phyloP scores from a whole-genome alignment of 2,113 vertebrate species.

The Alligator mississippiensis region DNA sequence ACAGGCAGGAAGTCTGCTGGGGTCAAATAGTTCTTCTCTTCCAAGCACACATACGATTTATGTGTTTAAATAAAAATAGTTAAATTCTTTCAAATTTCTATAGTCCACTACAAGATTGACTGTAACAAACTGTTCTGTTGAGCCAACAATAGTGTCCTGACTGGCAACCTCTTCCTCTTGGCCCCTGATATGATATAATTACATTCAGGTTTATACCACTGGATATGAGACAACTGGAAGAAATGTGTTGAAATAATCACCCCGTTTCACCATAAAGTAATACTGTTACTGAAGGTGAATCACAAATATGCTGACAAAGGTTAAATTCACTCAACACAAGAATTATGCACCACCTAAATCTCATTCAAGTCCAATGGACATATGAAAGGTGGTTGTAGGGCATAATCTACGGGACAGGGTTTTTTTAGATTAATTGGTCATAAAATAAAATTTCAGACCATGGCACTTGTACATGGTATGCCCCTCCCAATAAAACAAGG shows the following conservation, averaged over 20 bases:
- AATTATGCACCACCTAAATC: not conserved
- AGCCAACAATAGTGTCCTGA: not conserved
- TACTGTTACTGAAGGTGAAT: not conserved
- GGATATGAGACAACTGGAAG: not conserved
- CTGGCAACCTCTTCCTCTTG: not conserved
- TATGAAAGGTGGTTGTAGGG: not conserved
- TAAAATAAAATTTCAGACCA: conserved; percentile 10
- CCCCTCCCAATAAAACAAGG: not conserved
- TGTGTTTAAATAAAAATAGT: conserved; percentile 31
- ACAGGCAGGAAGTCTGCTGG: too few species aligned
- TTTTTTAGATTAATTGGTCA: not conserved
- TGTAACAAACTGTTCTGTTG: not conserved
- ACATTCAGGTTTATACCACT: conserved; percentile 1
- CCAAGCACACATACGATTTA: conserved; percentile 48
- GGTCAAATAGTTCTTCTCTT: not conserved
- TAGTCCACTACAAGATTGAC: not conserved
- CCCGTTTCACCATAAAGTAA: conserved; percentile 28
- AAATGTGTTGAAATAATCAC: conserved; percentile 50
- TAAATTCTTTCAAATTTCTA: conserved; percentile 47
- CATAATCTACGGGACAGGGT: not conserved
- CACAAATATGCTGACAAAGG: not conserved
- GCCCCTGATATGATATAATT: conserved; percentile 27
- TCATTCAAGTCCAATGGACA: not conserved
- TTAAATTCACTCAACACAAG: not conserved
- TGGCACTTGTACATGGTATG: not conserved